Evolutionary conservation across 92 coral and sea anemone genomes (phyloP), one percentile per base, ranked within the genome.

Genomic region (Virgularia gustaviana): DNA sequence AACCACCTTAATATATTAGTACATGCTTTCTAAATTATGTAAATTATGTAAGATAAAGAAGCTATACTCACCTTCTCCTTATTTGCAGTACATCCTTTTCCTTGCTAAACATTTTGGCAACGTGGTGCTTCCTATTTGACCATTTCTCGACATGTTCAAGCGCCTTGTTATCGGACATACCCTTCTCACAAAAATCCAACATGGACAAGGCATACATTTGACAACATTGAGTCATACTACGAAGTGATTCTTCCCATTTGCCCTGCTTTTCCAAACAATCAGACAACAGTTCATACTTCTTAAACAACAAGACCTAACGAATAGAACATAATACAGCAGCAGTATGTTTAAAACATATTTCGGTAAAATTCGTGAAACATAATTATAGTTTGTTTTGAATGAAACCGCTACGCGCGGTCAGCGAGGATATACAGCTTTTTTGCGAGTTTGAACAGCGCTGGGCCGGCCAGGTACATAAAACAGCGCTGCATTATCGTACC

Each of bases 221-320:
- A 49, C 75, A 68, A 20, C 60, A 68, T 6, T 20, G 47, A 51
- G 58, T 34, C 75, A 68, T 68, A 9, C 60, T 29, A 47, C 61
- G 60, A 2, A 68, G 10, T 2, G 75, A 68, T 49, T 68, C 75
- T 10, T 25, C 22, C 75, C 75, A 68, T 15, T 49, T 43, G 11
- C 60, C 75, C 51, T 68, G 75, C 24, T 68, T 49, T 33, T 29
- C 47, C 75, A 68, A 23, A 68, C 98, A 92, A 63, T 89, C 98
- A 9, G 83, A 65, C 64, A 92, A 71, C 38, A 85, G 54, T 12
- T 77, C 64, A 76, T 86, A 89, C 81, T 89, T 92, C 8, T 84
- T 74, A 44, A 78, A 52, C 51, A 89, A 75, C 85, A 85, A 67
- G 37, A 77, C 84, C 91, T 87, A 81, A 15, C 34, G 56, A 3